Evolutionary conservation across 2,888 invertebrate genomes (phyloP), one percentile per base, ranked within the genome.

Genomic region (Suillia variegata): DNA sequence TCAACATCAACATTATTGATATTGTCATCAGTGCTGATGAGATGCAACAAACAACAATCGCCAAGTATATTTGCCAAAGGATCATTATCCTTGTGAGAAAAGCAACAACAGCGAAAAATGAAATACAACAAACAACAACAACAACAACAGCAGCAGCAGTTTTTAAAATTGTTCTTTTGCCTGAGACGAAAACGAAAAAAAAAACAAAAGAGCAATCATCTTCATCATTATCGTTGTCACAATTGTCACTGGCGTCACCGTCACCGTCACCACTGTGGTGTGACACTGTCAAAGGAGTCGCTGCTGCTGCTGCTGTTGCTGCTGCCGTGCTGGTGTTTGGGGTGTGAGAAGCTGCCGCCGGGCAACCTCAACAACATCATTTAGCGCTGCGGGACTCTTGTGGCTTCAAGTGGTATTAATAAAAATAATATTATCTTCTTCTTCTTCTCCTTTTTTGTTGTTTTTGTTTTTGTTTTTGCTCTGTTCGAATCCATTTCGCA

Each of bases 81-180:
- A 45, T 45, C 18, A 17, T 45, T 17, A 45, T 45, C 45, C 45
- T 17, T 45, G 45, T 45, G 45, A 45, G 45, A 45, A 45, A 45
- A 20, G 20, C 38, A 4, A 38, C 12, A 13, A 38, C n/a, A 38
- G 38, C 10, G 15, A n/a, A 5, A 13, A 38, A 10, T 13, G n/a
- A 13, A 13, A 38, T n/a, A 4, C 6, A 38, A n/a, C 38, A 13
- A 10, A 13, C 4, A 10, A 10, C 4, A 13, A 38, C n/a, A 13
- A n/a, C 6, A 38, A 38, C 12, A 31, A 31, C 6, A 31, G 12
- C 31, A 31, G 6, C 31, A 31, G 31, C 31, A 31, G 12, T 31
- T 31, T 31, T n/a, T 8, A 31, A 31, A 31, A 31, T 31, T 31
- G 12, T 31, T 8, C 12, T 31, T 6, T 12, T 8, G 6, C 12